Evolutionary conservation across 2,888 invertebrate species (phyloP).

Genomic region (Euphydryas editha): DNA sequence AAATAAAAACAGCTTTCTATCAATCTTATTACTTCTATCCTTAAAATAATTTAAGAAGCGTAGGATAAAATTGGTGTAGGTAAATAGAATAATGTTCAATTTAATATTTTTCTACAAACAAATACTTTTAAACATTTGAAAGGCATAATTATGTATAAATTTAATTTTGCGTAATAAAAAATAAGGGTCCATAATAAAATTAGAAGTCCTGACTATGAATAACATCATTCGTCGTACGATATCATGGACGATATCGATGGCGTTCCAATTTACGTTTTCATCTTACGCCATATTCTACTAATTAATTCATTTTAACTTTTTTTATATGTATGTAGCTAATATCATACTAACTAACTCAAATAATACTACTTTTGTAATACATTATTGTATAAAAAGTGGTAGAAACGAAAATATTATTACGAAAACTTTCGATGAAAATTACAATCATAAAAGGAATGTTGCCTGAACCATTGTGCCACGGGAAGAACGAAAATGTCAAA

Average conservation of each 20-base stretch:
- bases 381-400: background rate
- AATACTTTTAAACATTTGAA: too few relatives aligned
- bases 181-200: conserved; percentile 7
- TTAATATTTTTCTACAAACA: too few relatives aligned
- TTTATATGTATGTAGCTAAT: background rate
- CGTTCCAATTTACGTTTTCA: conserved; percentile 69
- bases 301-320: background rate
- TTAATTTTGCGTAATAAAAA: too few relatives aligned
- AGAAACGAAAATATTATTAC: background rate
- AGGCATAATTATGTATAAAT: too few relatives aligned
- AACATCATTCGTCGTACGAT: conserved; percentile 41
- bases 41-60: too few relatives aligned
- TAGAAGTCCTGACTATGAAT: conserved; percentile 55
- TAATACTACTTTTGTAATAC: background rate
- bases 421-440: background rate
- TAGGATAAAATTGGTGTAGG: too few relatives aligned
- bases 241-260: conserved; percentile 61
- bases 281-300: background rate
- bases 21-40: too few relatives aligned
- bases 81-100: too few relatives aligned
- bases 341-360: background rate
- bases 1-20: background rate
- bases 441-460: conserved; percentile 58
- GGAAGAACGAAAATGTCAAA: conserved; percentile 74
- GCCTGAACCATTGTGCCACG: conserved; percentile 59